Evolutionary conservation across 53 echinoderm and acorn worm species (phyloP).

Genomic region (Actinopyga echinites): DNA sequence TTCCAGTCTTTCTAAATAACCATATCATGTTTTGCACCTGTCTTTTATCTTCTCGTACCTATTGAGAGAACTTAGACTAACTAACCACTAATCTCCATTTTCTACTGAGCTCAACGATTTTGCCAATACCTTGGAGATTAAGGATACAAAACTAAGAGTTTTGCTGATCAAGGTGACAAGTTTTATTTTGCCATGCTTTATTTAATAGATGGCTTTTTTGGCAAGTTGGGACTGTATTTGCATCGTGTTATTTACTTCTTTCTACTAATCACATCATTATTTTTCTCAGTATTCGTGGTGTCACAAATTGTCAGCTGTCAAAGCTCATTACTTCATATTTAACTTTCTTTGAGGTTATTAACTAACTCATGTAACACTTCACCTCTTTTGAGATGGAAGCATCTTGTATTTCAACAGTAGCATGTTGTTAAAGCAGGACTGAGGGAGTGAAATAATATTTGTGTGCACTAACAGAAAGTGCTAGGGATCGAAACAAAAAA

Average conservation of each 20-base stretch:
- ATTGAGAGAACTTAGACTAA: not conserved
- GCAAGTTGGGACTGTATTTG: slow-evolving; percentile 32
- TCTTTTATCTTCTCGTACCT: not conserved
- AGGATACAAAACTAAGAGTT: slow-evolving; percentile 77
- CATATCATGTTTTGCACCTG: not conserved
- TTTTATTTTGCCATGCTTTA: slow-evolving; percentile 11
- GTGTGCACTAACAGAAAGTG: too few species aligned
- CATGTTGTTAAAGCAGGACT: too few species aligned
- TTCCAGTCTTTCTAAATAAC: too few species aligned
- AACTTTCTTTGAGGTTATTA: too few species aligned
- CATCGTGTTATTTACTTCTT: slow-evolving; percentile 16
- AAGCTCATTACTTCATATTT: too few species aligned
- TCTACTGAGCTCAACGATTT: slow-evolving; percentile 75
- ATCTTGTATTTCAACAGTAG: too few species aligned
- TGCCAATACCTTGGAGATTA: slow-evolving; percentile 83
- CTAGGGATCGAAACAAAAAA: too few species aligned
- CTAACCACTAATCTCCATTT: slow-evolving; percentile 49
- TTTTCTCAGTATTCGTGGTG: too few species aligned
- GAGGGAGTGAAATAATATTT: too few species aligned
- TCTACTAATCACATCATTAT: not conserved
- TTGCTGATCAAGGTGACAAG: slow-evolving; percentile 94
- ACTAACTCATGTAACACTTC: too few species aligned
- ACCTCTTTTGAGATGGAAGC: too few species aligned
- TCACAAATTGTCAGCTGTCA: too few species aligned
- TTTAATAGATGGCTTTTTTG: slow-evolving; percentile 8